Evolutionary conservation across 1,140 invertebrate genomes (phyloP), one percentile per base, ranked within the genome.

Genomic region (Gryon sp.): DNA sequence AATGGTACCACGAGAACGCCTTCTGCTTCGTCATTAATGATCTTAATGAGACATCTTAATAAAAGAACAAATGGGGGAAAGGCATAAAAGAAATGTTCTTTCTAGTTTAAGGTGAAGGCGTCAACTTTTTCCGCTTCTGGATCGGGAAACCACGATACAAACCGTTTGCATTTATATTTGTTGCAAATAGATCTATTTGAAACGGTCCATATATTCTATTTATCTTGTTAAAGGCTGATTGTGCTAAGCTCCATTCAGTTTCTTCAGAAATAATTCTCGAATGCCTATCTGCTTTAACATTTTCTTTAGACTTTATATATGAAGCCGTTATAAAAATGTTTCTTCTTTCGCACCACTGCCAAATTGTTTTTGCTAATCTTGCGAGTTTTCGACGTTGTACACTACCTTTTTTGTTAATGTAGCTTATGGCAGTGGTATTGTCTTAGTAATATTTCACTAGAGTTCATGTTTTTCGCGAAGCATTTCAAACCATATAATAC

Each of bases 1-100:
- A 38, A 74, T 19, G 83, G 70, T 28, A 80, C 43, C 8, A 78
- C 38, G 59, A 82, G 36, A 65, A 83, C 38, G 32, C 76, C 43
- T 59, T 66, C 46, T 36, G 65, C n/a, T n/a, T n/a, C n/a, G n/a
- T n/a, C n/a, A n/a, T n/a, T n/a, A n/a, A n/a, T n/a, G n/a, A n/a
- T n/a, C 65, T 62, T 65, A 28, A 16, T 68, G 41, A 76, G 22
- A 4, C 53, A 52, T 15, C 8, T 76, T 6, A 62, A 26, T 6
- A 76, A 57, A 11, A 76, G 26, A 6, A 53, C 30, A 43, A 79
- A 72, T 7, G 72, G 72, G 7, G 72, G 72, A 20, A 79, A 79
- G 5, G 53, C 72, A 26, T 62, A 76, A 45, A 79, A 76, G n/a
- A 43, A 22, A n/a, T 15, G 24, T 26, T 18, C 8, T 1, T 11